Evolutionary conservation across 2,113 vertebrate genomes (phyloP).

Genomic region (Phylloscopus whistleri): DNA sequence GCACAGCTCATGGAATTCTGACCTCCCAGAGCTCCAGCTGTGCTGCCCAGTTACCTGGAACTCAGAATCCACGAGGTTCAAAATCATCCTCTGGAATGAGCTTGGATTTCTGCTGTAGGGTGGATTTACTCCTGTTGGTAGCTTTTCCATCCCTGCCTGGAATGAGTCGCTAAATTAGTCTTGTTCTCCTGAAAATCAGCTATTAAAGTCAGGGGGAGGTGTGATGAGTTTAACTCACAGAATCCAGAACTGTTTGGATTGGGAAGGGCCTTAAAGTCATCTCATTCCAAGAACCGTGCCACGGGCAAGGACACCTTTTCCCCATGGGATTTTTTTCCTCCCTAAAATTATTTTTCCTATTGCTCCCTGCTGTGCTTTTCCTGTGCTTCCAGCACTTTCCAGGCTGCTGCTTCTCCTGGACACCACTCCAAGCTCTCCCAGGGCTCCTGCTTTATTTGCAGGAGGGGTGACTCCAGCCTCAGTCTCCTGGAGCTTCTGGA

Average conservation of each 20-base stretch:
- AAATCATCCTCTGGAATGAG: not conserved
- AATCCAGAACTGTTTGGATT: not conserved
- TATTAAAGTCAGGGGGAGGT: not conserved
- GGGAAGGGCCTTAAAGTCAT: fast-evolving
- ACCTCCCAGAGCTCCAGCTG: not conserved
- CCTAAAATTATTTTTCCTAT: not conserved
- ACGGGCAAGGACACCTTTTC: not conserved
- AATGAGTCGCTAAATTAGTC: not conserved
- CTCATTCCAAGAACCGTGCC: not conserved
- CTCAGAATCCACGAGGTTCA: not conserved
- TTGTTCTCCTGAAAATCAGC: not conserved
- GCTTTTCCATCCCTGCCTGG: not conserved
- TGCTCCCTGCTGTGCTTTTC: not conserved
- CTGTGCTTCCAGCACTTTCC: not conserved
- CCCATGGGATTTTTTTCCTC: not conserved
- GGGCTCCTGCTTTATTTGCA: not conserved
- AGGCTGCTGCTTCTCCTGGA: not conserved
- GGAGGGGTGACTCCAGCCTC: not conserved
- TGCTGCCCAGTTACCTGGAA: not conserved
- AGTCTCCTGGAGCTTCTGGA: not conserved
- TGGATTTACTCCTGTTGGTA: not conserved
- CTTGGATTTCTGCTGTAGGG: not conserved
- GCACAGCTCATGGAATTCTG: not conserved
- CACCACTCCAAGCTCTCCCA: not conserved
- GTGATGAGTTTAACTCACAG: not conserved